These are phyloP conservation scores for Eumacrocentrus americanus DNA, from an alignment of 2,888 invertebrate genomes.

Conservation along the genomic window DNA sequence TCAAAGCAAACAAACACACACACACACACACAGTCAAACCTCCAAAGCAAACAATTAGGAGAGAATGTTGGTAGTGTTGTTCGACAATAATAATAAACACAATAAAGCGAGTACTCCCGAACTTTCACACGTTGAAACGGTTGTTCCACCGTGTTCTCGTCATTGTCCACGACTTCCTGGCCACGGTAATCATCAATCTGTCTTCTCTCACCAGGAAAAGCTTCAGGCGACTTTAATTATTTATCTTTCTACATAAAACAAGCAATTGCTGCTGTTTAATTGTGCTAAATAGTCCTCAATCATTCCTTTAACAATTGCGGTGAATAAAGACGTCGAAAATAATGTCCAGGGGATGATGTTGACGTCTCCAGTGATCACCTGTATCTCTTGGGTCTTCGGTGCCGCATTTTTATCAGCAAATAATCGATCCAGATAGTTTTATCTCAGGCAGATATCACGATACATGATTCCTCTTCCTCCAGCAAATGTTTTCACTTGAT, in stretches of 20 bases:
- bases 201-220: not conserved
- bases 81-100: not conserved
- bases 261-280: too few relatives aligned
- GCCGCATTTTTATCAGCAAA: not conserved
- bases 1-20: not conserved
- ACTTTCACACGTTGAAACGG: slow-evolving; percentile 25
- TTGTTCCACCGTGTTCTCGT: slow-evolving; percentile 23
- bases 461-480: not conserved
- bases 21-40: not conserved
- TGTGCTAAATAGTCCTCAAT: too few relatives aligned
- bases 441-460: not conserved
- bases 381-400: not conserved
- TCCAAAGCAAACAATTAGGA: not conserved
- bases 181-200: not conserved
- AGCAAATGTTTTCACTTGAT: not conserved
- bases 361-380: too few relatives aligned
- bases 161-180: slow-evolving; percentile 24
- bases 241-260: too few relatives aligned
- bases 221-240: not conserved
- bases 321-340: too few relatives aligned
- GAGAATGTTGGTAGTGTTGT: too few relatives aligned
- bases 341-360: not conserved
- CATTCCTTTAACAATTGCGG: too few relatives aligned
- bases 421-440: not conserved
- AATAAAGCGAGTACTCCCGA: slow-evolving; percentile 7